These are phyloP conservation scores for Agriopis aurantiaria DNA, from an alignment of 2,888 invertebrate genomes.

Conservation along the genomic window DNA sequence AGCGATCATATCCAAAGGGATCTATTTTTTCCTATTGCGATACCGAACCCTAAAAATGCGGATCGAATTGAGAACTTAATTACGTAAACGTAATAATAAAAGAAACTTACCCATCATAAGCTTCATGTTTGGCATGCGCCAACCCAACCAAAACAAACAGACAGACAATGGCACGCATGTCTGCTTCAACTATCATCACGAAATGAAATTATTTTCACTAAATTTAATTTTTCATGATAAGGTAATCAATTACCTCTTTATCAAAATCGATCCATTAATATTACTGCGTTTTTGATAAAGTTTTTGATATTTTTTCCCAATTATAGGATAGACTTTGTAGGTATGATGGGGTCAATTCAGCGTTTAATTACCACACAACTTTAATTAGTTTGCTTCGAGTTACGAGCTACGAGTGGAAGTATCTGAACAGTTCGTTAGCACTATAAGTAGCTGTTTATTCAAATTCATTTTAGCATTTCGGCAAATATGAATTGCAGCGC, in stretches of 20 bases:
- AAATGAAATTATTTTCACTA: conserved; percentile 23
- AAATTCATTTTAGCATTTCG: no score
- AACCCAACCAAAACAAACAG: conserved; percentile 51
- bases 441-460: no score
- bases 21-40: no score
- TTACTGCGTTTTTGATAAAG: conserved; percentile 22
- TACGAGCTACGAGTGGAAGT: no score
- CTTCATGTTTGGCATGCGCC: conserved; percentile 61
- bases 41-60: no score
- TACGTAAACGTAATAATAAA: no score
- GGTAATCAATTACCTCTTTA: conserved; percentile 23
- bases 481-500: no score
- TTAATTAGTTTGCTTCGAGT: no score
- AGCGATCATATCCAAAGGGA: no score
- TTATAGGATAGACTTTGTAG: background rate
- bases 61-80: no score
- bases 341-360: background rate
- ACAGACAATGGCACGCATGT: conserved; percentile 45
- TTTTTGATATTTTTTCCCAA: background rate
- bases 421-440: no score
- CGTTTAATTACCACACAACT: no score
- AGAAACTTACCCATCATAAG: conserved; percentile 59
- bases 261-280: conserved; percentile 43
- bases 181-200: conserved; percentile 7
- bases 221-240: background rate